phyloP scores from a whole-genome alignment of 2,113 vertebrate species.

The Paracanthobrama guichenoti region DNA sequence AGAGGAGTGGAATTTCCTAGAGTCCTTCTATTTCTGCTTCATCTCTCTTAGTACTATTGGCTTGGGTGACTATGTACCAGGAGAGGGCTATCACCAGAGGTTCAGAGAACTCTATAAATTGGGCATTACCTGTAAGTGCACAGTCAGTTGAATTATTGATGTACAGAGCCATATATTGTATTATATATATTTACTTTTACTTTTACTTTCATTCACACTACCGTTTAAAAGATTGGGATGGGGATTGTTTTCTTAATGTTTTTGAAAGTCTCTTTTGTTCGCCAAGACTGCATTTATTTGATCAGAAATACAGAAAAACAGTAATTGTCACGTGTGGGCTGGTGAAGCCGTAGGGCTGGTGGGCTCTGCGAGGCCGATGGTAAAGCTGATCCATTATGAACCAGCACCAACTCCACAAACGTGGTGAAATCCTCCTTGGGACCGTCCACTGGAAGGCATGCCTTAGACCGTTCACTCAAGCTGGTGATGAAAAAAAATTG shows the following conservation, averaged over 20 bases:
- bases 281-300: neutral
- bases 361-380: too few species aligned
- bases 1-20: conserved; percentile 92
- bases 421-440: too few species aligned
- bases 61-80: conserved; percentile 96
- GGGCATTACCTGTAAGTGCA: conserved; percentile 71
- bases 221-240: neutral
- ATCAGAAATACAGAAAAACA: neutral
- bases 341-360: too few species aligned
- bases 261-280: neutral
- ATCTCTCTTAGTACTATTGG: conserved; percentile 98
- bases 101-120: conserved; percentile 88
- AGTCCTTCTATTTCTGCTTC: conserved; percentile 97
- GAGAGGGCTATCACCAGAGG: conserved; percentile 84
- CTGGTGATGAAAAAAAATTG: too few species aligned
- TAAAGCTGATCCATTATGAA: too few species aligned
- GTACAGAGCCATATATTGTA: neutral
- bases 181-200: neutral
- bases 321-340: neutral
- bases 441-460: too few species aligned
- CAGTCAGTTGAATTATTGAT: neutral
- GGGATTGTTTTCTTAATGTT: neutral
- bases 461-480: too few species aligned
- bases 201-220: neutral
- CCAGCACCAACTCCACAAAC: too few species aligned